A percentile compares a stretch with the other conserved stretches of the same genome.
Evolutionary conservation across 2,797 vertebrate genomes (phyloP).

Genomic region (Protosalanx chinensis): DNA sequence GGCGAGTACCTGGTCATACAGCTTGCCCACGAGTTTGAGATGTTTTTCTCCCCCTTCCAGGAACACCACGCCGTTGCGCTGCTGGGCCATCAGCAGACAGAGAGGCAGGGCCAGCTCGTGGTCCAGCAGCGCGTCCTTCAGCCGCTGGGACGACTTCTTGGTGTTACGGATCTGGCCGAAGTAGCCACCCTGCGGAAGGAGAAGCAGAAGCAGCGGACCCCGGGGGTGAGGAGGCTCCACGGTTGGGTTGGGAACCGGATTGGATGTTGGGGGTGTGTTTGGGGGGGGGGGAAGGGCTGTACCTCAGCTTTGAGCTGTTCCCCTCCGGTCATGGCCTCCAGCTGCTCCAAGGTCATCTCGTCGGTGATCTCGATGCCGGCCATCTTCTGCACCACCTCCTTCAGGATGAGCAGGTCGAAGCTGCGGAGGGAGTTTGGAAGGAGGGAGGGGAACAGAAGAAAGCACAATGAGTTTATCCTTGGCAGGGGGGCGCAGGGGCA

Average conservation of each 20-base stretch:
- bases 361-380: slow-evolving; percentile 99
- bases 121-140: slow-evolving; percentile 93
- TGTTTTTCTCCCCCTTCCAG: slow-evolving; percentile 97
- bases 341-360: slow-evolving; percentile 95
- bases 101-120: slow-evolving; percentile 94
- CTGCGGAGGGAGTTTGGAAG: slow-evolving; percentile 74
- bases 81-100: slow-evolving; percentile 97
- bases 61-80: slow-evolving; percentile 96
- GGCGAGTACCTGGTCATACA: slow-evolving; percentile 89
- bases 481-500: background rate
- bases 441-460: slow-evolving; percentile 9
- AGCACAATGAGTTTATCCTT: background rate
- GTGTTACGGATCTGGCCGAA: slow-evolving; percentile 99
- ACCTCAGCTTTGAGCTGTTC: slow-evolving; percentile 99
- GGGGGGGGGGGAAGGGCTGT: background rate
- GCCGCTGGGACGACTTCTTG: slow-evolving; percentile 96
- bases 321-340: slow-evolving; percentile 98
- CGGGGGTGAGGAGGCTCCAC: background rate
- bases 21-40: slow-evolving; percentile 95
- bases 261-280: too few relatives aligned
- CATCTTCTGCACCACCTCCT: slow-evolving; percentile 99
- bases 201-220: background rate
- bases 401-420: slow-evolving; percentile 97
- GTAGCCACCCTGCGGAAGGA: slow-evolving; percentile 86
- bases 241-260: too few relatives aligned